Percentiles rank a stretch among this genome's conserved stretches.
These are phyloP conservation scores for Flexamia atlantica DNA, from an alignment of 2,888 invertebrate genomes.

Conservation along the genomic window DNA sequence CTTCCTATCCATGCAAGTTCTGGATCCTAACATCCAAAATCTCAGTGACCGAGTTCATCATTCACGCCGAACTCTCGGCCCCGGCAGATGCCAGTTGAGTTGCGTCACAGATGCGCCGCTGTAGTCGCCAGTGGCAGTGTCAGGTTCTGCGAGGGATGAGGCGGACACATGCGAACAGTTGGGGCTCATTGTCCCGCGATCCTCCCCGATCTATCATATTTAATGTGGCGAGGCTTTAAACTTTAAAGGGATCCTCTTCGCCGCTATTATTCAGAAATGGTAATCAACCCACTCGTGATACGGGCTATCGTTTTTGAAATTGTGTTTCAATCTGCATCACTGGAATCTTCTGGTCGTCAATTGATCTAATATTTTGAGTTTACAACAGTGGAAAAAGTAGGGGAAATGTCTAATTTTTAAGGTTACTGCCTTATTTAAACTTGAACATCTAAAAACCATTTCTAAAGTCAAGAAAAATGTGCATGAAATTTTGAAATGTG, in stretches of 20 bases:
- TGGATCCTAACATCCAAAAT: too few relatives aligned
- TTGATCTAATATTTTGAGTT: too few relatives aligned
- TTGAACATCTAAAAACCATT: too few relatives aligned
- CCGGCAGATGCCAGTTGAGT: background rate
- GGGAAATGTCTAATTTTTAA: too few relatives aligned
- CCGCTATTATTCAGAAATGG: constrained; percentile 19
- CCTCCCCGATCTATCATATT: constrained; percentile 38
- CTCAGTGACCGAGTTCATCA: too few relatives aligned
- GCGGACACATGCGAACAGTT: constrained; percentile 30
- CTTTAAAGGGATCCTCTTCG: constrained; percentile 39
- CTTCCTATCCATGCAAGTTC: too few relatives aligned
- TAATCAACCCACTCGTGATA: background rate
- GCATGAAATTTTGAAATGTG: too few relatives aligned
- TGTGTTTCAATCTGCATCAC: background rate
- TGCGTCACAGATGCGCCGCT: constrained; percentile 20
- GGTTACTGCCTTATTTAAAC: too few relatives aligned
- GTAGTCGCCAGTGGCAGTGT: constrained; percentile 2
- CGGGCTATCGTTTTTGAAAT: constrained; percentile 4
- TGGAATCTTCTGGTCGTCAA: too few relatives aligned
- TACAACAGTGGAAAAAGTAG: too few relatives aligned
- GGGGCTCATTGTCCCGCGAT: constrained; percentile 6
- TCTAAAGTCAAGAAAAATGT: too few relatives aligned
- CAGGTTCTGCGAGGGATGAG: background rate
- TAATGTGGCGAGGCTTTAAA: constrained; percentile 41
- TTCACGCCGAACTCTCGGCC: background rate